phyloP scores from a whole-genome alignment of 35 echinoderm and acorn worm genomes.

The Heliocidaris tuberculata region DNA sequence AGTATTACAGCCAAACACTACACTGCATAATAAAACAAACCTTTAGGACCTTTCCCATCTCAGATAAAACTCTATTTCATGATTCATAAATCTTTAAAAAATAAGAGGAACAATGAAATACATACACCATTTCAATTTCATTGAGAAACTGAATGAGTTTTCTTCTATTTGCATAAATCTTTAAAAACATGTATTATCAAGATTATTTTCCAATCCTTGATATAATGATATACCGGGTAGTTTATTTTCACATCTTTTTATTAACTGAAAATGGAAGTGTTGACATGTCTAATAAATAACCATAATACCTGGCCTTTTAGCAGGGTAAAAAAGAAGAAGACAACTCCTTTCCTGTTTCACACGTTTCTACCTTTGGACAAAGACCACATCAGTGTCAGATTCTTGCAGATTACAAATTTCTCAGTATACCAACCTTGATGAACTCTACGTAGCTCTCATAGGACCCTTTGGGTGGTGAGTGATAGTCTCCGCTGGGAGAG shows the following conservation, averaged over 20 bases:
- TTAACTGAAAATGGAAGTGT: background rate
- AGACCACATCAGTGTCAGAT: too few species aligned
- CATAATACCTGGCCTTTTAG: background rate
- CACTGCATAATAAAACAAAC: background rate
- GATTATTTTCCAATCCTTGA: background rate
- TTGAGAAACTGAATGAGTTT: background rate
- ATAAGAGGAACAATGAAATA: background rate
- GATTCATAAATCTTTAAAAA: background rate
- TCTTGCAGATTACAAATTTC: background rate
- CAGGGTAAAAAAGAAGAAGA: background rate
- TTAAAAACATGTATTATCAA: background rate
- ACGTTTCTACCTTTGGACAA: too few species aligned
- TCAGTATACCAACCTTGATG: conserved; percentile 73
- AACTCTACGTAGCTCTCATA: conserved; percentile 96
- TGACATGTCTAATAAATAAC: background rate
- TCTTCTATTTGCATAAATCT: background rate
- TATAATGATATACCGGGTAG: background rate
- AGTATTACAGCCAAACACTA: background rate
- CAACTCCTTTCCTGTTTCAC: background rate
- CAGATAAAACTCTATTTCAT: background rate
- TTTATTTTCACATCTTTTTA: background rate
- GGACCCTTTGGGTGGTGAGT: conserved; percentile 81
- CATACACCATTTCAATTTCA: background rate
- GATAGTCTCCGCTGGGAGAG: conserved; percentile 89
- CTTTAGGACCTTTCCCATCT: background rate